These are phyloP conservation scores for Lacanobia oleracea DNA, from an alignment of 2,888 invertebrate species.

Conservation along the genomic window DNA sequence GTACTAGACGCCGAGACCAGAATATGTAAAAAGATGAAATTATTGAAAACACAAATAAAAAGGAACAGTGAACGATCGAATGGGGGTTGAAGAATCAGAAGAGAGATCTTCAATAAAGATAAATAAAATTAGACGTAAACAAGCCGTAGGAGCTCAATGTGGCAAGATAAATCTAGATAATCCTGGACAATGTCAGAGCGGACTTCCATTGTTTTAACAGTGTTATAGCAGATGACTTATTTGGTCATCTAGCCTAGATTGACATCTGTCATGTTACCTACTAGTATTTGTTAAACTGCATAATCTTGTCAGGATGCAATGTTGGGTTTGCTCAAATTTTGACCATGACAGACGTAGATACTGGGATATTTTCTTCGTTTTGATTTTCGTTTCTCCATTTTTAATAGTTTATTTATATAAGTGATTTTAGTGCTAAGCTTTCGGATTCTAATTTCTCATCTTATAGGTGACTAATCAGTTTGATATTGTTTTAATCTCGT, in stretches of 20 bases:
- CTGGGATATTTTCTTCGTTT: not conserved
- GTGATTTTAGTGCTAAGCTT: not conserved
- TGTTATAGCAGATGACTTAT: slow-evolving; percentile 48
- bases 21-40: not conserved
- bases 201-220: slow-evolving; percentile 55
- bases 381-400: not conserved
- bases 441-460: not conserved
- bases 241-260: slow-evolving; percentile 69
- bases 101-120: slow-evolving; percentile 1
- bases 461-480: slow-evolving; percentile 1
- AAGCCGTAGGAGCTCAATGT: not conserved
- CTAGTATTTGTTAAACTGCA: slow-evolving; percentile 27
- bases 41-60: not conserved
- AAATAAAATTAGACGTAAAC: slow-evolving; percentile 1
- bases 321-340: not conserved
- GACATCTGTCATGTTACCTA: slow-evolving; percentile 55
- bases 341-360: not conserved
- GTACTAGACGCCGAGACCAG: not conserved
- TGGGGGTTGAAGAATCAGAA: not conserved
- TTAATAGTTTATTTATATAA: not conserved
- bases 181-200: slow-evolving; percentile 9
- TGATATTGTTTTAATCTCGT: slow-evolving; percentile 12
- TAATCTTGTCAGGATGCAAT: not conserved
- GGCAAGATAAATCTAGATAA: slow-evolving; percentile 9
- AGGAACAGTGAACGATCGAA: not conserved